Base-by-base conservation (phyloP, 1,140 invertebrate species). In the Mizuhopecten yessoensis region DNA sequence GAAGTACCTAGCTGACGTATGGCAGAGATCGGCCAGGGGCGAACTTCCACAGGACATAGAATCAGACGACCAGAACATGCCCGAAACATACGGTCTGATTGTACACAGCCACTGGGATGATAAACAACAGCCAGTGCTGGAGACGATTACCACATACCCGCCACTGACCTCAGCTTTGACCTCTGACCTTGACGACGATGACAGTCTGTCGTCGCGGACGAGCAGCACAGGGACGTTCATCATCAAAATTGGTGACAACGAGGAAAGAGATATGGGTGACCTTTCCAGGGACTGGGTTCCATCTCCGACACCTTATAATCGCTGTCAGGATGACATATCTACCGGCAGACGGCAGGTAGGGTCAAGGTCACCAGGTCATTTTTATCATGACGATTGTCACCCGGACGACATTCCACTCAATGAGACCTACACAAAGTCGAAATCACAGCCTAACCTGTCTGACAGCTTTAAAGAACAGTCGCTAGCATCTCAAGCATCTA, bases 161-260 rank as follows among this genome's bases (percentile, higher is more conserved):
- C n/a, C 57, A 29, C 29, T 75, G n/a, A 75, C 15, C 7, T 75
- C 57, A 17, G 57, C 57, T 17, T 75, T 75, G 57, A 87, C 34
- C 86, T 87, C 34, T 17, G 34, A 87, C 86, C 86, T 34, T 33
- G 90, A 90, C 90, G 89, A 92, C 23, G 42, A 49, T 34, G 89
- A 90, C 33, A 90, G 88, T 39, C 75, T 29, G n/a, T 45, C 90
- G 10, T 88, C 90, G 34, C 90, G 90, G 49, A 89, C 90, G 34
- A 94, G 95, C 45, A 96, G 95, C 88, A 95, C 94, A 23, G 95
- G 94, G 39, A 96, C 95, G 17, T 95, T 96, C 91, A 96, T 96
- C 88, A 93, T 96, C 20, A 96, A 95, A 88, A 91, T 93, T 23
- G 95, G 94, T 91, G 94, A 95, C 89, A 93, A 95, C 86, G 95